Percentiles rank a stretch among this genome's conserved stretches.
phyloP scores from a whole-genome alignment of 1,140 invertebrate genomes.

The roundworm (Caenorhabditis elegans) region WBcel235 BX284605.5:17861501-17862000 shows the following conservation, averaged over 20 bases:
- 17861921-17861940: too few species aligned
- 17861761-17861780: too few species aligned
- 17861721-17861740: neutral
- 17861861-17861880: too few species aligned
- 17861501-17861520: neutral
- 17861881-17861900: too few species aligned
- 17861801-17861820: too few species aligned
- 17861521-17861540: neutral
- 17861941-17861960: too few species aligned
- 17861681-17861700: neutral
- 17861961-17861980: too few species aligned
- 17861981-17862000: too few species aligned
- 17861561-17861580: neutral
- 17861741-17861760: neutral
- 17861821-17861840: too few species aligned
- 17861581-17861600: neutral
- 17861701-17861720: neutral
- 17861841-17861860: too few species aligned
- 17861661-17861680: neutral
- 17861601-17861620: conserved; percentile 3
- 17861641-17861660: neutral
- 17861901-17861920: too few species aligned
- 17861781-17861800: too few species aligned
- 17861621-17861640: neutral
- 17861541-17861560: neutral